Evolutionary conservation across 2,888 invertebrate genomes (phyloP).

Genomic region (Eupithecia dodoneata): DNA sequence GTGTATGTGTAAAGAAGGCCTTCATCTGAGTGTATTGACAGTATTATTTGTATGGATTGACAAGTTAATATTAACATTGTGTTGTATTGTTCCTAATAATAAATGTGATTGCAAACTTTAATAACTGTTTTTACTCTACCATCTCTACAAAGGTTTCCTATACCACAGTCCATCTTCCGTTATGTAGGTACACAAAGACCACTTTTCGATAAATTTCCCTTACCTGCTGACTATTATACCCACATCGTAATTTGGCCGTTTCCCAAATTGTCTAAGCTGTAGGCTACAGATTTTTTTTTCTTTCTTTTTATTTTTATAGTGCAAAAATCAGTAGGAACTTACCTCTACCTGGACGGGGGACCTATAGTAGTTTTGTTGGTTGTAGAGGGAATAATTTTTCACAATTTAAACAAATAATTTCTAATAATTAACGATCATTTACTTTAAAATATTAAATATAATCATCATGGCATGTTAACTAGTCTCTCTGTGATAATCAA

Average conservation of each 20-base stretch:
- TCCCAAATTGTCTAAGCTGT: too few relatives aligned
- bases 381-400: neutral
- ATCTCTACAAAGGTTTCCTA: neutral
- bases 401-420: constrained; percentile 64
- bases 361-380: neutral
- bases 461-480: constrained; percentile 64
- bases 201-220: too few relatives aligned
- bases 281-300: too few relatives aligned
- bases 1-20: constrained; percentile 32
- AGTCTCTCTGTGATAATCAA: constrained; percentile 69
- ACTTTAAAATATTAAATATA: constrained; percentile 83
- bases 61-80: constrained; percentile 23
- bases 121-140: neutral
- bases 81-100: constrained; percentile 35
- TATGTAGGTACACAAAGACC: too few relatives aligned
- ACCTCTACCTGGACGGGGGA: too few relatives aligned
- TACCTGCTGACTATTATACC: too few relatives aligned
- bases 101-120: constrained; percentile 12
- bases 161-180: neutral
- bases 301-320: too few relatives aligned
- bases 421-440: constrained; percentile 84
- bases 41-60: constrained; percentile 47
- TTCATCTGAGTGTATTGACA: constrained; percentile 35
- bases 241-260: too few relatives aligned
- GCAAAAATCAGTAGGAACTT: too few relatives aligned